Percentiles rank a stretch among this genome's conserved stretches.
Conservation (phyloP, 2,113 vertebrate genomes). For the Dolichotis patagonum region DNA sequence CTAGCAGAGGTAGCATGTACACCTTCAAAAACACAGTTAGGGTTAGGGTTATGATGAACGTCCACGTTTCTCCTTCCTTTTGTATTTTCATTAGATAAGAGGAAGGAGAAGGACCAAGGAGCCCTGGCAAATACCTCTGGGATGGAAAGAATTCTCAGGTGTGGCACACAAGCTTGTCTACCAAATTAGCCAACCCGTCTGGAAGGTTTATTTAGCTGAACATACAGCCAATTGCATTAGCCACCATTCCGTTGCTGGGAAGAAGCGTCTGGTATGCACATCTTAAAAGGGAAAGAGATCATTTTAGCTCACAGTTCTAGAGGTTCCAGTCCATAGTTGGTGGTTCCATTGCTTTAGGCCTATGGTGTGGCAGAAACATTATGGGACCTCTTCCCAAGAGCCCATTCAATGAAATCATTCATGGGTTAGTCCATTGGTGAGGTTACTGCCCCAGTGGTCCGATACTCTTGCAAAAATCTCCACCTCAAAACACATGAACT, state of each 20-base stretch:
- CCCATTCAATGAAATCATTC: neutral
- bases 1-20: neutral
- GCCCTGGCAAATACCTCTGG: neutral
- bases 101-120: neutral
- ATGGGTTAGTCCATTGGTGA: neutral
- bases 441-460: neutral
- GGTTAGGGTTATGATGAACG: neutral
- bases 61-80: neutral
- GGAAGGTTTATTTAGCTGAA: neutral
- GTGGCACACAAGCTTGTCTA: neutral
- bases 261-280: neutral
- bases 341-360: neutral
- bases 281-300: neutral
- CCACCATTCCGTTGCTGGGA: neutral
- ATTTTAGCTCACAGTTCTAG: neutral
- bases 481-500: neutral
- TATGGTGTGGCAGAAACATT: neutral
- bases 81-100: neutral
- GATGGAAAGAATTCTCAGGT: neutral
- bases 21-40: neutral
- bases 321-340: neutral
- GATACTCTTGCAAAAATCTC: neutral
- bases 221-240: neutral
- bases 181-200: neutral
- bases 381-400: neutral